phyloP scores from a whole-genome alignment of 2,888 invertebrate genomes.

The Synergus umbraculus region DNA sequence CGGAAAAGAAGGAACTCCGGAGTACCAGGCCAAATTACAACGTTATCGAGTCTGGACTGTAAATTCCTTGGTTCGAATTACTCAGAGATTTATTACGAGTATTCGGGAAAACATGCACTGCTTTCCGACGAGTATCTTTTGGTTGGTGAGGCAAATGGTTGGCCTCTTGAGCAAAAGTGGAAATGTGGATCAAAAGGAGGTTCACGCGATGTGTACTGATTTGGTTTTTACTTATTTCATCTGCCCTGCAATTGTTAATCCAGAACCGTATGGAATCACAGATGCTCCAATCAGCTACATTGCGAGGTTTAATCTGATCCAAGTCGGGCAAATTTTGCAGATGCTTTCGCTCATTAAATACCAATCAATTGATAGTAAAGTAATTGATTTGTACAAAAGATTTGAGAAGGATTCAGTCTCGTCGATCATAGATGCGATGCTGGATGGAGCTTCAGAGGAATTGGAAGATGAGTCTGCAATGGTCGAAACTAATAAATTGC shows the following conservation, averaged over 20 bases:
- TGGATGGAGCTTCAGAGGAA: conserved; percentile 78
- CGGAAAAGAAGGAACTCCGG: conserved; percentile 86
- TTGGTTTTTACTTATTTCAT: conserved; percentile 95
- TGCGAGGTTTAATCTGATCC: conserved; percentile 92
- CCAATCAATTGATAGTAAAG: conserved; percentile 87
- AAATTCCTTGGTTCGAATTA: conserved; percentile 87
- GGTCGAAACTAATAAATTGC: conserved; percentile 77
- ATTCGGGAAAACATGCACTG: conserved; percentile 91
- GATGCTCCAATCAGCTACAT: conserved; percentile 95
- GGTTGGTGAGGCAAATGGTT: conserved; percentile 93
- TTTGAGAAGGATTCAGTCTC: conserved; percentile 90
- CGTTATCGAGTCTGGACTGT: conserved; percentile 90
- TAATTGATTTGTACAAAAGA: conserved; percentile 86
- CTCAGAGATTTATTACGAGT: conserved; percentile 89
- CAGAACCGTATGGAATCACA: conserved; percentile 95
- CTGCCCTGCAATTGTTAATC: conserved; percentile 97
- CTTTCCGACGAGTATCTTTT: conserved; percentile 93
- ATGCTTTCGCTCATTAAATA: conserved; percentile 91
- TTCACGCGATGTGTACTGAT: conserved; percentile 90
- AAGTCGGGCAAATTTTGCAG: conserved; percentile 96
- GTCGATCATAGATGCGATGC: conserved; percentile 86
- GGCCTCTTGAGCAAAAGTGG: conserved; percentile 82
- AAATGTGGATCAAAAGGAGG: conserved; percentile 80
- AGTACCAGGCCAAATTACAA: conserved; percentile 85
- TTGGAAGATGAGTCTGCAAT: conserved; percentile 78